Evolutionary conservation across 1,140 invertebrate genomes (phyloP).

Genomic region (Panagrolaimus sp.): DNA sequence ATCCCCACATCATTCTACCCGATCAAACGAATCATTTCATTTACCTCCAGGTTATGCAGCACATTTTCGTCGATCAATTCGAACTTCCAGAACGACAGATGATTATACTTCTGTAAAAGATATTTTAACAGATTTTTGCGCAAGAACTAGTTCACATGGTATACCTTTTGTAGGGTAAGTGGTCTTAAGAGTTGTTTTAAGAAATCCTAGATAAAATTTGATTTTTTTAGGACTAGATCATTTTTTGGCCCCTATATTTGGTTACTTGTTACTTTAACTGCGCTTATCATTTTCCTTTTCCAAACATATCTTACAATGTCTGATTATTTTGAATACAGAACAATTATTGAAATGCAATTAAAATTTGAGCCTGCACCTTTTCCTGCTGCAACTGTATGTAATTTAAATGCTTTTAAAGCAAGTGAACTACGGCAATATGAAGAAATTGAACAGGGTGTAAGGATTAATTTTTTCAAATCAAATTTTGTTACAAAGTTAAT

Average conservation of each 20-base stretch:
- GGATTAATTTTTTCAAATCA: too few species aligned
- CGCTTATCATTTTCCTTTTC: slow-evolving; percentile 43
- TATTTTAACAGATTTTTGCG: slow-evolving; percentile 53
- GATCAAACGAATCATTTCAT: slow-evolving; percentile 2
- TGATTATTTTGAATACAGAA: slow-evolving; percentile 54
- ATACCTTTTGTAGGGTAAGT: slow-evolving; percentile 55
- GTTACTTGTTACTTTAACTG: slow-evolving; percentile 42
- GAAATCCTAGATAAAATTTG: too few species aligned
- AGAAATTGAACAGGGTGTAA: slow-evolving; percentile 54
- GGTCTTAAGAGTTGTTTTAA: not conserved
- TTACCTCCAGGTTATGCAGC: slow-evolving; percentile 1
- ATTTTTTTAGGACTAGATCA: slow-evolving; percentile 44
- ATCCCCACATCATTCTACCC: not conserved
- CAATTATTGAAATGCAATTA: slow-evolving; percentile 58
- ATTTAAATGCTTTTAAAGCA: slow-evolving; percentile 56
- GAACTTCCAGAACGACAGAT: slow-evolving; percentile 25
- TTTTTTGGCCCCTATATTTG: slow-evolving; percentile 54
- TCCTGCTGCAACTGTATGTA: slow-evolving; percentile 57
- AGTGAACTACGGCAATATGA: slow-evolving; percentile 51
- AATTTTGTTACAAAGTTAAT: not conserved
- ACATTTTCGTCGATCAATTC: not conserved
- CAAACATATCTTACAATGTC: slow-evolving; percentile 57
- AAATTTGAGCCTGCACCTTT: slow-evolving; percentile 58
- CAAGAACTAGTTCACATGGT: slow-evolving; percentile 54
- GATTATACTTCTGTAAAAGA: slow-evolving; percentile 45